These are phyloP conservation scores for Archocentrus centrarchus DNA, from an alignment of 2,113 vertebrate species.

Conservation along the genomic window DNA sequence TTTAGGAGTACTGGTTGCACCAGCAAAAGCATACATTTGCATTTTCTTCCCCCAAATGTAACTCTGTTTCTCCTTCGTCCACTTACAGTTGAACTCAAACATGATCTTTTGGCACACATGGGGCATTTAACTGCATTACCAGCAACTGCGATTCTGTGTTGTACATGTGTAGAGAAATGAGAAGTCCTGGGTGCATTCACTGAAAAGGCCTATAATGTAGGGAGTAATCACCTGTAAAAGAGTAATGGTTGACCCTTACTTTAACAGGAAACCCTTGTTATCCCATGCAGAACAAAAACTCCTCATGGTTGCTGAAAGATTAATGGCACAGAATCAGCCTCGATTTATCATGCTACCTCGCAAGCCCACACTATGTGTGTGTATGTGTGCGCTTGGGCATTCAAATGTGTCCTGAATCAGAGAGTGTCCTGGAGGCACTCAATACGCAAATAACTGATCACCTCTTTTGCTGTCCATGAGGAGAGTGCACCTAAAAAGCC, in stretches of 20 bases:
- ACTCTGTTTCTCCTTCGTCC: neutral
- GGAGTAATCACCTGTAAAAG: constrained; percentile 20
- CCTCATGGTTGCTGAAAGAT: constrained; percentile 47
- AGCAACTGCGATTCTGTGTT: neutral
- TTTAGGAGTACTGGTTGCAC: neutral
- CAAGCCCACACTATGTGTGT: neutral
- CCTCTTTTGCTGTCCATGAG: constrained; percentile 13
- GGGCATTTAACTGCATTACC: neutral
- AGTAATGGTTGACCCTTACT: constrained; percentile 20
- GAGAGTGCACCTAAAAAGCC: constrained; percentile 11
- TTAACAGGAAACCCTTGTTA: constrained; percentile 30
- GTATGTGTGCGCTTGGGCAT: constrained; percentile 18
- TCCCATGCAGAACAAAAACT: constrained; percentile 52
- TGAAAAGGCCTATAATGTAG: constrained; percentile 1
- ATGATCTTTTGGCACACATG: neutral
- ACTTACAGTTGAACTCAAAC: neutral
- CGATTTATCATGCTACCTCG: constrained; percentile 50
- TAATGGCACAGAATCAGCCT: constrained; percentile 46
- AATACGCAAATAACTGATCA: constrained; percentile 58
- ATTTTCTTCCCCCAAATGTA: neutral
- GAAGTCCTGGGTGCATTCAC: neutral
- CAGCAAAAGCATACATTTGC: neutral
- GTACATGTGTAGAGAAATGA: neutral
- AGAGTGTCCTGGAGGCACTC: constrained; percentile 44
- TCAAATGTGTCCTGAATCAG: constrained; percentile 47